A percentile compares a stretch with the other conserved stretches of the same genome.
Conservation (phyloP, 2,888 invertebrate genomes). For the Baccha elongata region DNA sequence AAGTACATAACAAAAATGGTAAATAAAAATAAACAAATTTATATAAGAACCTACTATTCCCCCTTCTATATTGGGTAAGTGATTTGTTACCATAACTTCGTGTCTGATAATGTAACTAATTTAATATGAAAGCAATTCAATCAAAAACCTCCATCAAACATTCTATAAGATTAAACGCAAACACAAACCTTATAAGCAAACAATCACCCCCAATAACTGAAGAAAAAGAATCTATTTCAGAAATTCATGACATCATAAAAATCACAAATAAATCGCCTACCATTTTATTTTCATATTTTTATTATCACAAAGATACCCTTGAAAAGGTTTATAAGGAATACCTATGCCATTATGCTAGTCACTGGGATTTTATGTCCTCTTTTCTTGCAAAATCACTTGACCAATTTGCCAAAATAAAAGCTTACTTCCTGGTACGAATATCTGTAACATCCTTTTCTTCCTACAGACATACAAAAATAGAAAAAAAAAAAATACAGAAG, state of each 20-base stretch:
- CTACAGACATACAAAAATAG: slow-evolving; percentile 2
- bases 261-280: slow-evolving; percentile 55
- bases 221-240: too few species aligned
- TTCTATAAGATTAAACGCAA: slow-evolving; percentile 52
- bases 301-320: too few species aligned
- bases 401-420: slow-evolving; percentile 80
- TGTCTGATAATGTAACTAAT: too few species aligned
- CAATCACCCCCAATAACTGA: slow-evolving; percentile 56
- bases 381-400: slow-evolving; percentile 81
- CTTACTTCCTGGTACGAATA: slow-evolving; percentile 51
- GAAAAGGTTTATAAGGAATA: too few species aligned
- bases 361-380: slow-evolving; percentile 8
- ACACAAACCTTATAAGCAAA: slow-evolving; percentile 25
- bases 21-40: too few species aligned
- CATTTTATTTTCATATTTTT: slow-evolving; percentile 66
- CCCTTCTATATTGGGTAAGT: too few species aligned
- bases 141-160: slow-evolving; percentile 55
- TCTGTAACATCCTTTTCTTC: slow-evolving; percentile 39
- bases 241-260: slow-evolving; percentile 58
- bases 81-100: too few species aligned
- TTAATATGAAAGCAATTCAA: slow-evolving; percentile 66
- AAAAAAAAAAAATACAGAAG: too few species aligned
- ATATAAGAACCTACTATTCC: too few species aligned
- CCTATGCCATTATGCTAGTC: slow-evolving; percentile 22
- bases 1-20: too few species aligned